These are phyloP conservation scores for Champsocephalus gunnari DNA, from an alignment of 2,797 vertebrate genomes.

Conservation along the genomic window DNA sequence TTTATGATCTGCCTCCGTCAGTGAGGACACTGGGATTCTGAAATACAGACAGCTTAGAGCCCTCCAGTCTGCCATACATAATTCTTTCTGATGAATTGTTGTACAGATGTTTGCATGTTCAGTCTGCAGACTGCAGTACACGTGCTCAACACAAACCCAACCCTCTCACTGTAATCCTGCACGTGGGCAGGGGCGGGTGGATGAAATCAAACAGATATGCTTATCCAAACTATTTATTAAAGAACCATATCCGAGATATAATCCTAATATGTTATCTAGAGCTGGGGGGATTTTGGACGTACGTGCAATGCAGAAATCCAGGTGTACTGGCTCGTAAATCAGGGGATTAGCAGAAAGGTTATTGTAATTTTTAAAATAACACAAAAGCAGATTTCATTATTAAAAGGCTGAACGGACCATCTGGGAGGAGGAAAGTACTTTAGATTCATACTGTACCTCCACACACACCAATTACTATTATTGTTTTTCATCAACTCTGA, in stretches of 20 bases:
- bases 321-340: conserved; percentile 92
- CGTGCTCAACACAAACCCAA: conserved; percentile 80
- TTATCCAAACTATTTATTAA: conserved; percentile 89
- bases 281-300: conserved; percentile 80
- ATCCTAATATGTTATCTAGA: conserved; percentile 90
- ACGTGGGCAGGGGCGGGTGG: conserved; percentile 69
- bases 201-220: conserved; percentile 89
- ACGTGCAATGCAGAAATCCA: conserved; percentile 79
- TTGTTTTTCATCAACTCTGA: conserved; percentile 74
- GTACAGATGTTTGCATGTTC: conserved; percentile 83
- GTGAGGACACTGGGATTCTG: conserved; percentile 52
- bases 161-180: conserved; percentile 88
- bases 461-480: conserved; percentile 72
- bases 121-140: conserved; percentile 67
- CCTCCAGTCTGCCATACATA: conserved; percentile 58
- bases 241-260: conserved; percentile 88
- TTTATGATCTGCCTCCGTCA: conserved; percentile 58
- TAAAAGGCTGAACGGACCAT: conserved; percentile 83
- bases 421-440: conserved; percentile 74
- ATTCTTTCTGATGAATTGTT: conserved; percentile 74
- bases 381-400: conserved; percentile 94
- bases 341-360: conserved; percentile 88
- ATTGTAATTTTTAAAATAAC: conserved; percentile 90
- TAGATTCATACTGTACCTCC: conserved; percentile 63
- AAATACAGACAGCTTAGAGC: conserved; percentile 63